phyloP scores from a whole-genome alignment of 2,888 invertebrate genomes.

The Arctia plantaginis region DNA sequence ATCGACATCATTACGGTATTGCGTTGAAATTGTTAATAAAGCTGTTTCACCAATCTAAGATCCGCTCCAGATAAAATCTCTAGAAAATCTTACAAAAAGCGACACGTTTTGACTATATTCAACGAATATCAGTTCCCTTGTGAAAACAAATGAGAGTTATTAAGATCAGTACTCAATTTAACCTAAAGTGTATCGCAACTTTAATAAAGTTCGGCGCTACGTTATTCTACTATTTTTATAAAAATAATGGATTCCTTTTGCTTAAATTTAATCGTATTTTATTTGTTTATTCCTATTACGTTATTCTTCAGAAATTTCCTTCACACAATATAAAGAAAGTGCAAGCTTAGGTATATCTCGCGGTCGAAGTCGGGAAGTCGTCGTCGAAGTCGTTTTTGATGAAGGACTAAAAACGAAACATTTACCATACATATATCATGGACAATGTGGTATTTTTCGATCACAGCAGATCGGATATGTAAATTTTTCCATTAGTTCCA shows the following conservation, averaged over 20 bases:
- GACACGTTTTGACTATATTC: not conserved
- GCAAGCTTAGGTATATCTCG: not conserved
- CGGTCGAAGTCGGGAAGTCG: too few species aligned
- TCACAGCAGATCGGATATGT: too few species aligned
- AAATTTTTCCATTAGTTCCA: too few species aligned
- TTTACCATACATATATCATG: too few species aligned
- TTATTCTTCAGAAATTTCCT: not conserved
- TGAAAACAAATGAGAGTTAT: not conserved
- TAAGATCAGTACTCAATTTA: not conserved
- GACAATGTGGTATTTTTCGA: too few species aligned
- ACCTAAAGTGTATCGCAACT: not conserved
- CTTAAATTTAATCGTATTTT: too few species aligned
- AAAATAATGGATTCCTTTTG: too few species aligned
- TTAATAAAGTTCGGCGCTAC: not conserved
- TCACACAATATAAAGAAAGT: not conserved
- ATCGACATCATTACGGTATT: constrained; percentile 35
- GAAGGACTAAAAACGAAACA: too few species aligned
- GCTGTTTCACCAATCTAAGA: constrained; percentile 39
- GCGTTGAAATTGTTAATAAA: constrained; percentile 43
- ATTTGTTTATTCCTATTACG: not conserved
- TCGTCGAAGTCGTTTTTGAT: too few species aligned
- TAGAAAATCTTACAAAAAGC: not conserved
- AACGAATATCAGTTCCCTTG: not conserved
- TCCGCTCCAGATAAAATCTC: constrained; percentile 39
- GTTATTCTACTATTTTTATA: too few species aligned